Conservation (phyloP, 92 coral and sea anemone genomes). For the Epizoanthus rinbou region DNA sequence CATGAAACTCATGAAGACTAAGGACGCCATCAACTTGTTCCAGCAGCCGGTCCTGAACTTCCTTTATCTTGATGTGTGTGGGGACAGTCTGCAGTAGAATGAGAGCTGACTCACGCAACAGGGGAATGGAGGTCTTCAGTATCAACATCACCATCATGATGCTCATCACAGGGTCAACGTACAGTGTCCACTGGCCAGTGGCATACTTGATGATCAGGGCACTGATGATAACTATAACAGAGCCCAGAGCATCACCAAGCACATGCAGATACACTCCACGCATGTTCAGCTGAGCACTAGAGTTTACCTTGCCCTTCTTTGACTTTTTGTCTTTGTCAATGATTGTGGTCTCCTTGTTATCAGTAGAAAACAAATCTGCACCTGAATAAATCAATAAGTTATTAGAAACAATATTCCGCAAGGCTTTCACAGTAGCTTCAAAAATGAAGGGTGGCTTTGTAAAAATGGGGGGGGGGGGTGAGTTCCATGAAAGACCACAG, state of each 20-base stretch:
- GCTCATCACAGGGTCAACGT: slow-evolving; percentile 97
- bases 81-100: slow-evolving; percentile 97
- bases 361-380: slow-evolving; percentile 9
- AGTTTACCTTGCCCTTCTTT: slow-evolving; percentile 40
- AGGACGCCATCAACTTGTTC: slow-evolving; percentile 91
- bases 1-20: slow-evolving; percentile 97
- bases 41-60: slow-evolving; percentile 88
- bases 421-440: too few relatives aligned
- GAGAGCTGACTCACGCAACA: slow-evolving; percentile 90
- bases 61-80: slow-evolving; percentile 92
- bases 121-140: slow-evolving; percentile 90
- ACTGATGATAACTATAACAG: slow-evolving; percentile 92
- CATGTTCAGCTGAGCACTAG: slow-evolving; percentile 95
- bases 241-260: slow-evolving; percentile 96
- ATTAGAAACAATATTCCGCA: too few relatives aligned
- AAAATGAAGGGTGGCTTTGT: too few relatives aligned
- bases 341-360: slow-evolving; percentile 30
- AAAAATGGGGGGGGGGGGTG: too few relatives aligned
- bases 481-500: too few relatives aligned
- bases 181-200: slow-evolving; percentile 86
- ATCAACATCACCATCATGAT: slow-evolving; percentile 83
- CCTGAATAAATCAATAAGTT: not conserved
- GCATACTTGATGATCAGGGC: slow-evolving; percentile 91
- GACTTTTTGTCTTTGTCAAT: slow-evolving; percentile 3
- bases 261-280: slow-evolving; percentile 97